Conservation (phyloP, 1,140 invertebrate genomes). For the Tribolium castaneum region DNA sequence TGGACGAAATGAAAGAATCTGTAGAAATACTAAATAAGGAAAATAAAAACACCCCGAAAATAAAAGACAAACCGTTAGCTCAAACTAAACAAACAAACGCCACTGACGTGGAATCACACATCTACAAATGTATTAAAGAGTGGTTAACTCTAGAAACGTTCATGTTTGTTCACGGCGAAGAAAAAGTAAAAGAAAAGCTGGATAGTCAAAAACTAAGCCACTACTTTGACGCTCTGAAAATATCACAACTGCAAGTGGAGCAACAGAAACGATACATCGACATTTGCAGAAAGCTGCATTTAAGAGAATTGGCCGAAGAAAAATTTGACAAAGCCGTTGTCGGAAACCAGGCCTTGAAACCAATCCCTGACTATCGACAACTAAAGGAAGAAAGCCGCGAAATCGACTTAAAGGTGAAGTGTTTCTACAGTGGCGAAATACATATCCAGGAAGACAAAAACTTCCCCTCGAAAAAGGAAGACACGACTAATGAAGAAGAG, state of each 20-base stretch:
- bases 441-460: slow-evolving; percentile 54
- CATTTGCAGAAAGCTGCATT: slow-evolving; percentile 68
- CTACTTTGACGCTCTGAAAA: slow-evolving; percentile 66
- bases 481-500: slow-evolving; percentile 52
- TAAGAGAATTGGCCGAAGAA: slow-evolving; percentile 68
- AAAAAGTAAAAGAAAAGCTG: slow-evolving; percentile 68
- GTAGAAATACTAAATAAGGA: slow-evolving; percentile 33
- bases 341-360: slow-evolving; percentile 63
- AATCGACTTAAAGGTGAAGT: slow-evolving; percentile 69
- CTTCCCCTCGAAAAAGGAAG: slow-evolving; percentile 55
- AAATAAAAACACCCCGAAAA: slow-evolving; percentile 15
- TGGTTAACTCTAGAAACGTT: slow-evolving; percentile 72
- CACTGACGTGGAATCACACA: slow-evolving; percentile 49
- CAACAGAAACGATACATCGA: slow-evolving; percentile 66
- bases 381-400: slow-evolving; percentile 69
- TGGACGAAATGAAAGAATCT: neutral
- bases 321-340: slow-evolving; percentile 64
- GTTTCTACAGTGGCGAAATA: slow-evolving; percentile 65
- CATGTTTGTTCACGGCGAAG: slow-evolving; percentile 69
- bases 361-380: slow-evolving; percentile 69
- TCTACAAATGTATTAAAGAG: slow-evolving; percentile 69
- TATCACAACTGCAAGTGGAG: slow-evolving; percentile 50
- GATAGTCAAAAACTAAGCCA: slow-evolving; percentile 68
- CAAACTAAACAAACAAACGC: slow-evolving; percentile 51
- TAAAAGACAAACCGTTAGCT: slow-evolving; percentile 7